Evolutionary conservation across 2,113 vertebrate genomes (phyloP), one percentile per base, ranked within the genome.

Genomic region (Entosphenus tridentatus): DNA sequence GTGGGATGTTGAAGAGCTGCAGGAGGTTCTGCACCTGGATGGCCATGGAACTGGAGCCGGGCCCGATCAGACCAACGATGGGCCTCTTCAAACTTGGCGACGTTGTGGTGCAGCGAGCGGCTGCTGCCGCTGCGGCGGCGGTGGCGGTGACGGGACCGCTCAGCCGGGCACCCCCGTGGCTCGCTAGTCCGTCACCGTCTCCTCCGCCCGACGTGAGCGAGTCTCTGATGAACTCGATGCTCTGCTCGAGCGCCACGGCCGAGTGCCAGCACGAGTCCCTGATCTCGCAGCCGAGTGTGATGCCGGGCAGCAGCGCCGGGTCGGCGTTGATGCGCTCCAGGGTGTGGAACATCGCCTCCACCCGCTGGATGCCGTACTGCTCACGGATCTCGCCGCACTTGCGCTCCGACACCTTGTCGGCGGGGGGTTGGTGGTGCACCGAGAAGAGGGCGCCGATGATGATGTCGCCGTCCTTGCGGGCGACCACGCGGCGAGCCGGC

Each of bases 191-290:
- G 39, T 39, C 39, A 39, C 58, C 58, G 56, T 96, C 92, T 11
- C 96, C 92, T 68, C 90, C 78, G 72, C 93, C 95, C 62, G 95
- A 97, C 74, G 96, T 96, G 70, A 98, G 85, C 8, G 95, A 97
- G 78, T 98, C 95, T 68, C 95, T 82, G 72, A 98, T 98, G 75
- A 98, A 98, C 79, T 98, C 95, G 39, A 98, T 98, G 79, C 95
- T 98, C 77, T 98, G 95, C 76, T 98, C 95, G 77, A 98, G 78
- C 69, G 95, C 95, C 70, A 98, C 95, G 0, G 95, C 95, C 1
- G 95, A 96, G 74, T 98, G 88, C 95, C 95, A 98, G 77, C 93
- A 98, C 21, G 93, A 98, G 78, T 98, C 93, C 68, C 93, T 81
- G 77, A 98, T 89, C 83, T 98, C 93, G 56, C 92, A 97, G 76